Base-by-base conservation (phyloP, 2,797 vertebrate species). In the Oophaga sylvatica region DNA sequence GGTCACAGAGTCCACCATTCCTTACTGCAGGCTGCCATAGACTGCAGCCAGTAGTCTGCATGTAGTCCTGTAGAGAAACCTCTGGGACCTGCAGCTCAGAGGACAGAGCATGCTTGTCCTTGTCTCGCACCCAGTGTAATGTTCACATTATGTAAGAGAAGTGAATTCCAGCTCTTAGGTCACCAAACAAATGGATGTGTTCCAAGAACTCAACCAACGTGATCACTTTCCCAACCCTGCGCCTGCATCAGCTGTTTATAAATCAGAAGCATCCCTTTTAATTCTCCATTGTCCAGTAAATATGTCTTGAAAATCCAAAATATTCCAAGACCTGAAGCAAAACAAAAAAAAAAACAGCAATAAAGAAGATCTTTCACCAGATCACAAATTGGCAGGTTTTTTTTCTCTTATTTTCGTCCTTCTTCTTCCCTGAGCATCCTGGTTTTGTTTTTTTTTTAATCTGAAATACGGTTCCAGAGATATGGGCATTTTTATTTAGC, bases 121-220 rank as follows among this genome's bases (percentile, higher is more conserved):
- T 80, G 29, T 22, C 78, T 41, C 41, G 78, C 31, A 80, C 29
- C 60, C 10, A 8, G 20, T 65, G 80, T 81, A n/a, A 81, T 56
- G 62, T 81, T 48, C 45, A 26, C 29, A 67, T 81, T 81, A 81
- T 67, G 62, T 81, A 81, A 81, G 80, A 81, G 26, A 35, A 80
- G 77, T 60, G 35, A 48, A 81, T 81, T 81, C 59, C 48, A 35
- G 60, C 62, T 82, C 29, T 82, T 83, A 60, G 29, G 17, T 26
- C 81, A 83, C 65, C 81, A 59, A 48, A 41, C 71, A 26, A 35
- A 83, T 83, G 63, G 48, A 71, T 31, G 1, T 7, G 13, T 71
- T 83, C 62, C 67, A 56, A 71, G 29, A n/a, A 31, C 19, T 12
- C 16, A 16, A 19, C 45, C 3, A 29, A 26, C 15, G 53, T 48